A percentile compares a stretch with the other conserved stretches of the same genome.
Conservation (phyloP, 2,113 vertebrate genomes). For the Ammodytes marinus region DNA sequence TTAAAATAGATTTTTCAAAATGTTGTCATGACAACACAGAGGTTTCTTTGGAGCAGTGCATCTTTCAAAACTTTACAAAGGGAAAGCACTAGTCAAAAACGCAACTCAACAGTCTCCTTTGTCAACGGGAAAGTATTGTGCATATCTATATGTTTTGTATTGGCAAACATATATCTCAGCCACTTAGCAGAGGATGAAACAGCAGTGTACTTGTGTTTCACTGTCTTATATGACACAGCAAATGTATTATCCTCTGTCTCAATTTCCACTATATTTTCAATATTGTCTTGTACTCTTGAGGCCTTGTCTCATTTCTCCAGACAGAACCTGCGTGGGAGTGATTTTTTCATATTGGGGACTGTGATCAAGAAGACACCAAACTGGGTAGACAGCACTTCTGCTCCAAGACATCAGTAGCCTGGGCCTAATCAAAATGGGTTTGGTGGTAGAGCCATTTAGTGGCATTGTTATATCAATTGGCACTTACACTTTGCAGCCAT, state of each 20-base stretch:
- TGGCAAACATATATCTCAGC: not conserved
- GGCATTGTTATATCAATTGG: conserved; percentile 68
- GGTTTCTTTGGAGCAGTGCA: not conserved
- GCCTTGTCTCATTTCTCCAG: conserved; percentile 22
- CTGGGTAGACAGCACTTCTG: conserved; percentile 16
- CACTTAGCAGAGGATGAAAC: conserved; percentile 14
- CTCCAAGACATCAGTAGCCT: conserved; percentile 65
- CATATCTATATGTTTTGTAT: conserved; percentile 33
- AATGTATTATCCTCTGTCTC: conserved; percentile 11
- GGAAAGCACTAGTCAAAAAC: not conserved
- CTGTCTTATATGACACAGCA: not conserved
- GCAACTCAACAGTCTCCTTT: not conserved
- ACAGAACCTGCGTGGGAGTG: conserved; percentile 34
- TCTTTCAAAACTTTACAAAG: conserved; percentile 39
- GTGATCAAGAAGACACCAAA: conserved; percentile 71
- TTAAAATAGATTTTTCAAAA: conserved; percentile 32
- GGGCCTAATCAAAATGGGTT: conserved; percentile 77
- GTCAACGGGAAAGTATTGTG: conserved; percentile 6
- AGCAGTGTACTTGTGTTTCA: conserved; percentile 27
- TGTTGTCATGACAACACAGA: conserved; percentile 18
- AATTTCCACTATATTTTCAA: conserved; percentile 28
- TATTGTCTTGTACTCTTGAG: conserved; percentile 28
- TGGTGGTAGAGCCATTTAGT: conserved; percentile 72
- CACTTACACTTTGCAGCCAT: conserved; percentile 66
- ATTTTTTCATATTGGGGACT: conserved; percentile 61